A percentile compares a stretch with the other conserved stretches of the same genome.
Conservation (phyloP, 2,888 invertebrate species). For the Tenthredo distinguenda region DNA sequence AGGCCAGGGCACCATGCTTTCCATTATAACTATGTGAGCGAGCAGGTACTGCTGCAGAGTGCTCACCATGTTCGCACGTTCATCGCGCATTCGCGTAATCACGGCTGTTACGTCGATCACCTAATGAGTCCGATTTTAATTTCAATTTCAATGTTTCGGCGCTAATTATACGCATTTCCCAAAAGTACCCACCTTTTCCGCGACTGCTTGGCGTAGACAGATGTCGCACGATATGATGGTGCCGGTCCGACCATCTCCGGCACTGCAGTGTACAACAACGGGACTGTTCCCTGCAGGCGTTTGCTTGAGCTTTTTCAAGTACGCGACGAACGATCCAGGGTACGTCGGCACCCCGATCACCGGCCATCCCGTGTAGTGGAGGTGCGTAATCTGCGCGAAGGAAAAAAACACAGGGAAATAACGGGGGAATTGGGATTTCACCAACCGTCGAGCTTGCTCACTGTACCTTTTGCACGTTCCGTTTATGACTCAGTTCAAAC, state of each 20-base stretch:
- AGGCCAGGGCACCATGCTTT: slow-evolving; percentile 70
- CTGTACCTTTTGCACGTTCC: slow-evolving; percentile 60
- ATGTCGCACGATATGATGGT: slow-evolving; percentile 82
- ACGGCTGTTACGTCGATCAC: slow-evolving; percentile 63
- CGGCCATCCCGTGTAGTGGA: slow-evolving; percentile 81
- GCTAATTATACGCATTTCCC: slow-evolving; percentile 62
- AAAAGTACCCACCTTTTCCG: slow-evolving; percentile 69
- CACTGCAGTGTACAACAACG: slow-evolving; percentile 82
- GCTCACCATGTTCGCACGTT: slow-evolving; percentile 71
- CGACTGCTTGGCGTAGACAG: slow-evolving; percentile 78
- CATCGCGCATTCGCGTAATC: slow-evolving; percentile 59
- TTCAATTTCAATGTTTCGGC: slow-evolving; percentile 55
- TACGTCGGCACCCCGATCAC: slow-evolving; percentile 79
- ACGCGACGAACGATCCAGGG: slow-evolving; percentile 74
- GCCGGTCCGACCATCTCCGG: slow-evolving; percentile 83
- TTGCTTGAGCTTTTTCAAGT: slow-evolving; percentile 74
- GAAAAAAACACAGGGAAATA: background rate
- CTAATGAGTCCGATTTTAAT: slow-evolving; percentile 55
- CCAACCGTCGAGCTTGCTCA: slow-evolving; percentile 61
- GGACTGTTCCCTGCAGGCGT: slow-evolving; percentile 75
- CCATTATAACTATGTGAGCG: slow-evolving; percentile 77
- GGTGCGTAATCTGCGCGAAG: slow-evolving; percentile 75
- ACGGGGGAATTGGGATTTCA: slow-evolving; percentile 59
- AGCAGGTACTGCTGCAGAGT: slow-evolving; percentile 78
- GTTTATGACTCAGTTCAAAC: slow-evolving; percentile 59